A percentile compares a stretch with the other conserved stretches of the same genome.
phyloP scores from a whole-genome alignment of 2,888 invertebrate genomes.

The Seladonia tumulorum region DNA sequence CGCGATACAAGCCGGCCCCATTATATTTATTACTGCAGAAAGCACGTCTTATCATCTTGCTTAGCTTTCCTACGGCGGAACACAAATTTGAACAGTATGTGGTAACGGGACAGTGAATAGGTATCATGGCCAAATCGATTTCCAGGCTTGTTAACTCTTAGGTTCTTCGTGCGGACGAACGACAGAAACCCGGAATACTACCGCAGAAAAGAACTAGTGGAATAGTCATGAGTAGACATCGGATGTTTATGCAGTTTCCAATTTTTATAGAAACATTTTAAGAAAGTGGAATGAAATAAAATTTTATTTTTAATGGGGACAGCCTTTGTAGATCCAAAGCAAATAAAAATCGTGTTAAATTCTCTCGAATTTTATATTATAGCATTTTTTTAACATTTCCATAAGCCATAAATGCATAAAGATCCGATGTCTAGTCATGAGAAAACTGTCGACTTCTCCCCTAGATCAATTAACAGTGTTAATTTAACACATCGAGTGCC shows the following conservation, averaged over 20 bases:
- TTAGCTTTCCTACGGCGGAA: background rate
- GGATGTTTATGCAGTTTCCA: too few relatives aligned
- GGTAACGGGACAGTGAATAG: background rate
- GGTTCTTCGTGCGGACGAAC: background rate
- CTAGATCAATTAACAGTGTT: background rate
- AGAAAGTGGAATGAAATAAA: too few relatives aligned
- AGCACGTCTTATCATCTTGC: background rate
- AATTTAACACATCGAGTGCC: too few relatives aligned
- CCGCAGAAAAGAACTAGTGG: background rate
- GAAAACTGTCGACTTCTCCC: background rate
- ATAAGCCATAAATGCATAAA: too few relatives aligned
- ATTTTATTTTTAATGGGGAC: too few relatives aligned
- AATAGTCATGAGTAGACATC: too few relatives aligned
- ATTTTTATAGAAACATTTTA: too few relatives aligned
- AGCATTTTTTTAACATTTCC: too few relatives aligned
- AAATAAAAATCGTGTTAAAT: too few relatives aligned
- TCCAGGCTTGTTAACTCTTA: background rate
- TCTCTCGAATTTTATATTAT: too few relatives aligned
- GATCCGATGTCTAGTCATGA: too few relatives aligned
- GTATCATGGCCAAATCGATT: background rate
- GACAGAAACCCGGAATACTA: background rate
- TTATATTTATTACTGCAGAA: background rate
- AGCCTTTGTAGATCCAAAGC: too few relatives aligned
- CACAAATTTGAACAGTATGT: conserved; percentile 9
- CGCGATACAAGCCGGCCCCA: background rate